Evolutionary conservation across 2,797 vertebrate genomes (phyloP).

Genomic region (Dicrostonyx torquatus): DNA sequence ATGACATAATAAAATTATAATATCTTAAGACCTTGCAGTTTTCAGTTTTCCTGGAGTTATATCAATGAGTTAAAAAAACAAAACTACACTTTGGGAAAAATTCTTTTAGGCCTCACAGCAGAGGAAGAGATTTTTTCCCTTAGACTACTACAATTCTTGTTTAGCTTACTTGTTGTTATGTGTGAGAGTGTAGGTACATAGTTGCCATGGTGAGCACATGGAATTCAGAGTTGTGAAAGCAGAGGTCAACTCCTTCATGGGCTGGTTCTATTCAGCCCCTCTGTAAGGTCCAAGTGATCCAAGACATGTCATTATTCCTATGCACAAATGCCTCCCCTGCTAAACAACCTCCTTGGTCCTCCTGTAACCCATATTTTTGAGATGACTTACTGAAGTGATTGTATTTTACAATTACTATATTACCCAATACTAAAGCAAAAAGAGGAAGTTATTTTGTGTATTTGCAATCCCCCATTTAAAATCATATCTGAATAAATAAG

Average conservation of each 20-base stretch:
- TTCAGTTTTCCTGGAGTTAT: constrained; percentile 28
- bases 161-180: background rate
- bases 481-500: background rate
- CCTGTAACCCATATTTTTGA: constrained; percentile 41
- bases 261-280: background rate
- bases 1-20: background rate
- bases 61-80: constrained; percentile 17
- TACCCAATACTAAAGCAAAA: background rate
- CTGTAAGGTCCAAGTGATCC: background rate
- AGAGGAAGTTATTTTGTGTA: background rate
- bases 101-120: background rate
- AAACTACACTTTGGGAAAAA: background rate
- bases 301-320: background rate
- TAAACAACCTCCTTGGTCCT: background rate
- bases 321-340: background rate
- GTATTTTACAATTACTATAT: constrained; percentile 26
- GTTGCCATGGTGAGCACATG: too few relatives aligned
- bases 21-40: background rate
- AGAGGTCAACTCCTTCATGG: background rate
- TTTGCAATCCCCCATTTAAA: constrained; percentile 17
- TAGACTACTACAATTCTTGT: background rate
- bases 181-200: background rate
- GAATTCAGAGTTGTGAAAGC: background rate
- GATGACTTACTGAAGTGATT: background rate
- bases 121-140: constrained; percentile 46